phyloP scores from a whole-genome alignment of 2,113 vertebrate species.

The Fulmarus glacialis region DNA sequence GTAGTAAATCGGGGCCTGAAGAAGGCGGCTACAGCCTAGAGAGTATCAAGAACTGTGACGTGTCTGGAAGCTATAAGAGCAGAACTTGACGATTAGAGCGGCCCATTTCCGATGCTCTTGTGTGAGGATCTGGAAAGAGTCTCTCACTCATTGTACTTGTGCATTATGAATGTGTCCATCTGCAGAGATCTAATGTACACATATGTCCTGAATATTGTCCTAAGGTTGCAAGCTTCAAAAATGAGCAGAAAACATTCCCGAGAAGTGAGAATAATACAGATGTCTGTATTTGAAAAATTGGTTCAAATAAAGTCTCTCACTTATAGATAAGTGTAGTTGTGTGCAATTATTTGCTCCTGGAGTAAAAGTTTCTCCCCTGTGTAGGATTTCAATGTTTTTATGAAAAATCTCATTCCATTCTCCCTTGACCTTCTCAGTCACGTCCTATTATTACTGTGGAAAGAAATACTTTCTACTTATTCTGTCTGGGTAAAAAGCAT shows the following conservation, averaged over 20 bases:
- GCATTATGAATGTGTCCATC: slow-evolving; percentile 72
- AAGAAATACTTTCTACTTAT: neutral
- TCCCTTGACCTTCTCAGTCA: neutral
- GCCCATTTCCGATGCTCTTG: slow-evolving; percentile 68
- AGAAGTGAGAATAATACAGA: slow-evolving; percentile 70
- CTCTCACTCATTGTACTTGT: slow-evolving; percentile 70
- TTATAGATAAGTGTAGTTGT: neutral
- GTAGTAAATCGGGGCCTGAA: slow-evolving; percentile 46
- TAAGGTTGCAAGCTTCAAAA: slow-evolving; percentile 71
- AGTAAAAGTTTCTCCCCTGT: neutral
- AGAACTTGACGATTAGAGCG: slow-evolving; percentile 61
- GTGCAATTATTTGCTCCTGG: slow-evolving; percentile 52
- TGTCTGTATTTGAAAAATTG: slow-evolving; percentile 69
- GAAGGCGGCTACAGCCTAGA: slow-evolving; percentile 57
- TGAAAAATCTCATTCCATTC: neutral
- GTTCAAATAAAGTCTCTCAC: slow-evolving; percentile 70
- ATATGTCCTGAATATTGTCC: slow-evolving; percentile 70
- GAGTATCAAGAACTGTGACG: slow-evolving; percentile 56
- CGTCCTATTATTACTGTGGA: neutral
- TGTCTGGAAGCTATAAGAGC: slow-evolving; percentile 61
- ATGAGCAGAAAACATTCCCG: slow-evolving; percentile 63
- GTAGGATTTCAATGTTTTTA: neutral
- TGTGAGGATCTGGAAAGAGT: slow-evolving; percentile 70
- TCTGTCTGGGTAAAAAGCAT: neutral
- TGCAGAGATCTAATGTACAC: slow-evolving; percentile 71